Evolutionary conservation across 2,113 vertebrate species (phyloP).

Genomic region (Spermophilus dauricus): DNA sequence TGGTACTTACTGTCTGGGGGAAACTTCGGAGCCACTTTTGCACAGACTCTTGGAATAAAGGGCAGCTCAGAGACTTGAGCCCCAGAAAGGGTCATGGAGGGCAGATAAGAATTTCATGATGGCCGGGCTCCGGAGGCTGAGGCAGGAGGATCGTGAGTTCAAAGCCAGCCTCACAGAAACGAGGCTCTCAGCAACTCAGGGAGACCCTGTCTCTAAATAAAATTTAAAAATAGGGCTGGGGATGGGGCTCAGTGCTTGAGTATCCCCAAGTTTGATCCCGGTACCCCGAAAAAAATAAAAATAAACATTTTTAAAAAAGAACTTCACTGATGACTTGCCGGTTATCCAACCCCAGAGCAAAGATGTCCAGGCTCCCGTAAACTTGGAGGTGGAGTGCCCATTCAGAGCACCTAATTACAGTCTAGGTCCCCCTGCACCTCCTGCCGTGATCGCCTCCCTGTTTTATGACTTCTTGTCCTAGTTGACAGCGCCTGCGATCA

Average conservation of each 20-base stretch:
- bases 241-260: too few relatives aligned
- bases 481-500: slow-evolving; percentile 53
- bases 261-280: too few relatives aligned
- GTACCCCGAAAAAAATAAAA: too few relatives aligned
- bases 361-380: background rate
- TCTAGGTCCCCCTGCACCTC: background rate
- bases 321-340: background rate
- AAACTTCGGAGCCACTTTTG: background rate
- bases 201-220: too few relatives aligned
- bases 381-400: background rate
- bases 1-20: background rate
- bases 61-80: background rate
- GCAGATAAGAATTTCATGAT: background rate
- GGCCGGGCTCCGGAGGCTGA: too few relatives aligned
- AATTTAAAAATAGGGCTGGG: too few relatives aligned
- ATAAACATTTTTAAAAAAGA: too few relatives aligned
- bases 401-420: background rate
- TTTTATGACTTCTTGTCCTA: slow-evolving; percentile 36
- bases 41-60: background rate
- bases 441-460: background rate
- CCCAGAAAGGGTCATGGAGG: background rate
- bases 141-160: too few relatives aligned
- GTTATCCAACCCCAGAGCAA: background rate
- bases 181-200: too few relatives aligned
- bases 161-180: too few relatives aligned